Base-by-base conservation (phyloP, 92 coral and sea anemone genomes). In the Paragorgia papillata region DNA sequence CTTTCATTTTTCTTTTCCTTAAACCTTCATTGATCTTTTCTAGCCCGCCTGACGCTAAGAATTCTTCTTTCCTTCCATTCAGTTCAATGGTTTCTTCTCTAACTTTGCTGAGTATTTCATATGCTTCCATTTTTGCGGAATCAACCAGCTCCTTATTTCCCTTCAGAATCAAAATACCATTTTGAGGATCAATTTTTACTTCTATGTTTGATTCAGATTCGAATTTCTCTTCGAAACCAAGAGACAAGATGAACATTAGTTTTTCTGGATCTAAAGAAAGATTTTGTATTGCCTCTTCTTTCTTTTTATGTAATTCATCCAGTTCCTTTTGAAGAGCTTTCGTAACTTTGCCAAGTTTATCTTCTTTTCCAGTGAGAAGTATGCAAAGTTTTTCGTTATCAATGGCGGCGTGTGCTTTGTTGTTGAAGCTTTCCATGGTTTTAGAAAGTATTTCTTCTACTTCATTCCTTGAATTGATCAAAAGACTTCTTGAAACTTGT, bases 21-120 rank as follows among this genome's bases (percentile, higher is more conserved):
- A 71, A 17, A 12, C 32, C 64, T 7, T 20, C 39, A 25, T 71
- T 71, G 26, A 71, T 1, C 19, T 50, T 24, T 1, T 71, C 64
- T 3, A 71, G 21, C 0, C 78, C 51, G 0, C 63, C 64, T 18
- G 63, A n/a, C 35, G 57, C 15, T 2, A 71, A 51, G 33, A 53
- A 71, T 22, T 21, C 27, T 55, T 55, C 33, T 24, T 53, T 9
- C 26, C 32, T 53, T 7, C 31, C 53, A 7, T 28, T 71, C 1
- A 71, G 0, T 3, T 51, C 63, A 31, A 71, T 31, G 54, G 13
- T 7, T 14, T 71, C 64, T 71, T 71, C 78, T 6, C 9, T 55
- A 17, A 53, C 27, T 2, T 53, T 40, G 9, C 32, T 7, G 17
- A 17, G 0, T 54, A n/a, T 35, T 22, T 51, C 7, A 15, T 20